These are phyloP conservation scores for Muscicapa comitata DNA, from an alignment of 2,797 vertebrate species.

Conservation along the genomic window DNA sequence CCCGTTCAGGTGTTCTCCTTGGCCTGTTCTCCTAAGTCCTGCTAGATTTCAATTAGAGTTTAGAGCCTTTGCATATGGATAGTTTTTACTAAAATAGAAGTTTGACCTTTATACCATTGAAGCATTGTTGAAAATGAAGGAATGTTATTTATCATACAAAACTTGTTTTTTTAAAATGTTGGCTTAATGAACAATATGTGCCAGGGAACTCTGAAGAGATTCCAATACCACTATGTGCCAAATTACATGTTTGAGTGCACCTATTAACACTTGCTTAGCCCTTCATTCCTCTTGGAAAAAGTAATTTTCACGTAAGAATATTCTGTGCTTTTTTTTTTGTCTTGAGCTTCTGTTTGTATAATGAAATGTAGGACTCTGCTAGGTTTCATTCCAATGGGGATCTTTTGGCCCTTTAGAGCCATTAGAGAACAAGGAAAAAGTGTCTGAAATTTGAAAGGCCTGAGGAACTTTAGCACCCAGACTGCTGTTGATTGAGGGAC, in stretches of 20 bases:
- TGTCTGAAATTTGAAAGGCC: not conserved
- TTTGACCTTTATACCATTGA: not conserved
- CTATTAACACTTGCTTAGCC: not conserved
- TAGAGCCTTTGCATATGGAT: not conserved
- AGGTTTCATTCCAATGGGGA: not conserved
- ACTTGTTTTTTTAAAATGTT: not conserved
- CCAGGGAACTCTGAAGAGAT: not conserved
- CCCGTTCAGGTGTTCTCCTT: not conserved
- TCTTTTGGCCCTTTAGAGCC: not conserved
- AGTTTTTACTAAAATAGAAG: not conserved
- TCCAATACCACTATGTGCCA: not conserved
- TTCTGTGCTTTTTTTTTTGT: not conserved
- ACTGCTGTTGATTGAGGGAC: not conserved
- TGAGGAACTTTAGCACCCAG: not conserved
- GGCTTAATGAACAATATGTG: not conserved
- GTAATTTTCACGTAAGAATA: not conserved
- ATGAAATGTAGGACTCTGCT: not conserved
- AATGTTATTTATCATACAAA: not conserved
- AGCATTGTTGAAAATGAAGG: not conserved
- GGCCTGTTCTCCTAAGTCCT: not conserved
- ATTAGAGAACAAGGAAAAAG: not conserved
- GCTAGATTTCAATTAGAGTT: not conserved
- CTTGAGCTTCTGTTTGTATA: not conserved
- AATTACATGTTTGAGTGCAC: not conserved
- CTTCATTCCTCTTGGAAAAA: not conserved